Evolutionary conservation across 2,888 invertebrate genomes (phyloP).

Genomic region (Cantharis flavilabris): DNA sequence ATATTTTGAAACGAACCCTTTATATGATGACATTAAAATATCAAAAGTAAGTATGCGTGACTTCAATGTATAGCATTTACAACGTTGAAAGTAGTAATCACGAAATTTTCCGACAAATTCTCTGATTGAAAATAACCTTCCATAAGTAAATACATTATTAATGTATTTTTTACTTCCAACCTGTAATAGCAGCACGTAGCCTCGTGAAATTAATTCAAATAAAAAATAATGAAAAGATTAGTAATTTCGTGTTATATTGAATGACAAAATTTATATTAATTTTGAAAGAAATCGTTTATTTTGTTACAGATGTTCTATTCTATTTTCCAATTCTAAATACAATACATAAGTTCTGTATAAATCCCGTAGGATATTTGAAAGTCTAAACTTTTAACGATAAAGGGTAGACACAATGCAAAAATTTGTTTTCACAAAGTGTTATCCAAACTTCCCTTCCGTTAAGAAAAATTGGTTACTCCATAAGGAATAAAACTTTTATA

Average conservation of each 20-base stretch:
- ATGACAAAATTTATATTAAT: background rate
- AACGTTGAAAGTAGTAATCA: background rate
- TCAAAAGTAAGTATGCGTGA: background rate
- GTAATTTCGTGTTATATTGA: background rate
- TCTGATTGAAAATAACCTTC: background rate
- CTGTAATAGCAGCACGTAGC: background rate
- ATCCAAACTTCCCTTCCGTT: background rate
- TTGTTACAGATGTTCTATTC: constrained; percentile 5
- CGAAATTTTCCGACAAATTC: background rate
- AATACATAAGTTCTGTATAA: constrained; percentile 11
- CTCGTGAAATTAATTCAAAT: background rate
- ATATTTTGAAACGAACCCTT: background rate
- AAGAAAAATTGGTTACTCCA: background rate
- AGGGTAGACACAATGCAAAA: background rate
- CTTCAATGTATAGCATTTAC: background rate
- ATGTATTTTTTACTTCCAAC: background rate
- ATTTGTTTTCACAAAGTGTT: constrained; percentile 9
- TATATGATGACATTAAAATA: background rate
- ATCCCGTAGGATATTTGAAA: constrained; percentile 1
- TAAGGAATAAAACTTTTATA: background rate
- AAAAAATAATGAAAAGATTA: background rate
- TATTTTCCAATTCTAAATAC: constrained; percentile 12
- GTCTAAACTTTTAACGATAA: constrained; percentile 15
- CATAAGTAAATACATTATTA: background rate
- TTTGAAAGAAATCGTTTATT: constrained; percentile 1